Conservation (phyloP, 1,140 invertebrate genomes). For the Acromyrmex charruanus region DNA sequence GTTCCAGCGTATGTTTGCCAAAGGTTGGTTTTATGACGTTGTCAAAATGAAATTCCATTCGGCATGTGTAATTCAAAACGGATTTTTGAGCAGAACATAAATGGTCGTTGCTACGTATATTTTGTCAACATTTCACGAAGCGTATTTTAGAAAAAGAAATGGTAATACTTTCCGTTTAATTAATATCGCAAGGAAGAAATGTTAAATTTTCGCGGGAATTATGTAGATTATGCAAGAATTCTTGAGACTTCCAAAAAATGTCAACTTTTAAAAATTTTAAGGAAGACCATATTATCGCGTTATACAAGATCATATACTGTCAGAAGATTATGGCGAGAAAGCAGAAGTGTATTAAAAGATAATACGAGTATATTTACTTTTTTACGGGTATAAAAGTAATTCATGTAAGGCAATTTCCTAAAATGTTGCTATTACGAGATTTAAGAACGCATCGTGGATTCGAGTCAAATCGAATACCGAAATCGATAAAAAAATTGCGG, state of each 20-base stretch:
- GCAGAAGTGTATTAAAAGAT: neutral
- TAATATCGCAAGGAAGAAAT: constrained; percentile 8
- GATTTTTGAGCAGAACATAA: constrained; percentile 44
- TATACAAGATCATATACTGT: neutral
- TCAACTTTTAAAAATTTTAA: neutral
- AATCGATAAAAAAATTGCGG: constrained; percentile 68
- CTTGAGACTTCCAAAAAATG: neutral
- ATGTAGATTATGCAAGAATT: neutral
- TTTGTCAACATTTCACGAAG: constrained; percentile 39
- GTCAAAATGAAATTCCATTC: constrained; percentile 73
- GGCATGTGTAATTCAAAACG: constrained; percentile 68
- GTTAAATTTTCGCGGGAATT: neutral
- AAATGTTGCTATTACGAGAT: neutral
- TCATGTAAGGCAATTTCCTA: neutral
- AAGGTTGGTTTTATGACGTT: constrained; percentile 70
- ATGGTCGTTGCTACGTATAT: constrained; percentile 13
- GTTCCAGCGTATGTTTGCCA: constrained; percentile 54
- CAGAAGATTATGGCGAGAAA: neutral
- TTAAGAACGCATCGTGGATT: neutral
- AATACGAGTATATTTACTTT: neutral
- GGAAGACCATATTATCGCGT: neutral
- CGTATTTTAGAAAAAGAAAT: constrained; percentile 21
- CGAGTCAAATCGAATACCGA: neutral
- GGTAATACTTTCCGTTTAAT: constrained; percentile 30
- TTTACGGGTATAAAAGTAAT: neutral